A percentile compares a stretch with the other conserved stretches of the same genome.
These are phyloP conservation scores for Daboia siamensis DNA, from an alignment of 2,113 vertebrate species.

Conservation along the genomic window DNA sequence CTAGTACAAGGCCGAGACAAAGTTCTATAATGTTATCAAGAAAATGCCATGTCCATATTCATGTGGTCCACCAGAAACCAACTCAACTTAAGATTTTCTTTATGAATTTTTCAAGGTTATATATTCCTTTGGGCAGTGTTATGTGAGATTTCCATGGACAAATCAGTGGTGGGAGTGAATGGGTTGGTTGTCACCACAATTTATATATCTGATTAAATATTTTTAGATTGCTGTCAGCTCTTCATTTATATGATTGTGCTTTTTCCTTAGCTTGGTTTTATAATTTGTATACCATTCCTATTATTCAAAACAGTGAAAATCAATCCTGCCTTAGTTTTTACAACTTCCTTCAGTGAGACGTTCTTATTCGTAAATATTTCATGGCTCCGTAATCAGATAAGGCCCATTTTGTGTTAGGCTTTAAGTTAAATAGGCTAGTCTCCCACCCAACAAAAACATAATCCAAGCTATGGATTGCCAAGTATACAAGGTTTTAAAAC, in stretches of 20 bases:
- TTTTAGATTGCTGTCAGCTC: constrained; percentile 26
- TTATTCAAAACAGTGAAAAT: constrained; percentile 63
- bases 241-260: constrained; percentile 30
- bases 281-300: constrained; percentile 37
- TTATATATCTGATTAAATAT: constrained; percentile 47
- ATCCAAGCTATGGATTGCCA: constrained; percentile 55
- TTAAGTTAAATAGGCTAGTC: constrained; percentile 64
- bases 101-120: not conserved
- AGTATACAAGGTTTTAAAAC: constrained; percentile 65
- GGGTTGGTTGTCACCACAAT: constrained; percentile 25
- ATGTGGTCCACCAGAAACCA: not conserved
- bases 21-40: not conserved
- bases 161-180: constrained; percentile 6
- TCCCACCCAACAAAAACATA: constrained; percentile 73
- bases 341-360: constrained; percentile 55
- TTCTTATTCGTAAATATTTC: constrained; percentile 53
- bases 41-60: not conserved
- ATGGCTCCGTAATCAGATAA: constrained; percentile 69
- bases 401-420: constrained; percentile 59
- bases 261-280: constrained; percentile 15
- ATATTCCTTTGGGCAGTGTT: not conserved
- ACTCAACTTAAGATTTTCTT: not conserved
- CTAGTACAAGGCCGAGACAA: not conserved
- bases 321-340: constrained; percentile 15
- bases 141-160: not conserved